phyloP scores from a whole-genome alignment of 2,113 vertebrate genomes.

The Mugil cephalus region DNA sequence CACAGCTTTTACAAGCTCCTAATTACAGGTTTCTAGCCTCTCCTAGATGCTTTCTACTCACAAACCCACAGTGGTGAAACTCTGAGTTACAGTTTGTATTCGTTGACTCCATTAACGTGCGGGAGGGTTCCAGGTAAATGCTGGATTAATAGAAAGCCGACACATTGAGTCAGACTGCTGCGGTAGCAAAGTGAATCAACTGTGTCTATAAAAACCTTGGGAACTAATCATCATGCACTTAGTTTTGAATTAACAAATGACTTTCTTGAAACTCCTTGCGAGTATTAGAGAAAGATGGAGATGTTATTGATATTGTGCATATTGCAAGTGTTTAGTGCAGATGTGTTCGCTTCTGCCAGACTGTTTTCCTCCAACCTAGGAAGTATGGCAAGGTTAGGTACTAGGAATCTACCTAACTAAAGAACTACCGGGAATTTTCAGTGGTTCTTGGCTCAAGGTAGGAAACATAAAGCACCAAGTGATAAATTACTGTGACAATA shows the following conservation, averaged over 20 bases:
- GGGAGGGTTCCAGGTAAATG: conserved; percentile 50
- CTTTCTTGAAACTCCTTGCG: conserved; percentile 28
- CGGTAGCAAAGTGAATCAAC: conserved; percentile 58
- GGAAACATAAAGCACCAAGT: background rate
- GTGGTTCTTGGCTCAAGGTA: conserved; percentile 1
- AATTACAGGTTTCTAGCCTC: conserved; percentile 7
- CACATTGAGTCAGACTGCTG: conserved; percentile 42
- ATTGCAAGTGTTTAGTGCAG: conserved; percentile 16
- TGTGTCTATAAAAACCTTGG: conserved; percentile 34
- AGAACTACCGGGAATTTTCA: conserved; percentile 8
- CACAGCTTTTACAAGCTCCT: conserved; percentile 13
- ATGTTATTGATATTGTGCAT: conserved; percentile 8
- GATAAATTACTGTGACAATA: background rate
- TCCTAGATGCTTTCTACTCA: conserved; percentile 16
- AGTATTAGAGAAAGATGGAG: conserved; percentile 22
- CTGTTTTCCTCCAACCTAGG: conserved; percentile 1
- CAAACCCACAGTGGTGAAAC: conserved; percentile 11
- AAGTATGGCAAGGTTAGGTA: conserved; percentile 15
- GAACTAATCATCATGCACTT: conserved; percentile 39
- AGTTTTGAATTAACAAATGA: conserved; percentile 47
- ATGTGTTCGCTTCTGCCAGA: background rate
- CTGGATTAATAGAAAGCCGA: conserved; percentile 46
- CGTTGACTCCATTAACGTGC: conserved; percentile 32
- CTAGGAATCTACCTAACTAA: conserved; percentile 21
- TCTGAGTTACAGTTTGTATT: conserved; percentile 9